Percentiles rank a stretch among this genome's conserved stretches.
phyloP scores from a whole-genome alignment of 2,888 invertebrate genomes.

The Gonocerus acuteangulatus region DNA sequence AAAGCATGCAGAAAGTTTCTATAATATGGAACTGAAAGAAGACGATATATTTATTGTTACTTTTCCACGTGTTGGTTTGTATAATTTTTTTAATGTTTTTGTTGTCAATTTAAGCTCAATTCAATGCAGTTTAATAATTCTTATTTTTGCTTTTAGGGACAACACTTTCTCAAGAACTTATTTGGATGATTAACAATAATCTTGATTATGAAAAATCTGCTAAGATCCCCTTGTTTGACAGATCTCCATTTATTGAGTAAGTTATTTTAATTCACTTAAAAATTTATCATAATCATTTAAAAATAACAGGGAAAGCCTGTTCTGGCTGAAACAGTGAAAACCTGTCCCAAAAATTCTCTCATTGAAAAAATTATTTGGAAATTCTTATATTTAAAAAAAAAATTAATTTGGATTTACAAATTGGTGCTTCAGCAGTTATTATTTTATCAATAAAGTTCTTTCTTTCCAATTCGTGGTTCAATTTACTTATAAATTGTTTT shows the following conservation, averaged over 20 bases:
- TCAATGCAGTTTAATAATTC: too few species aligned
- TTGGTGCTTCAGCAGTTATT: too few species aligned
- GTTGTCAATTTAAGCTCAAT: too few species aligned
- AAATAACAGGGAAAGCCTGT: too few species aligned
- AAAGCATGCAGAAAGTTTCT: conserved; percentile 51
- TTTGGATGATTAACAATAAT: conserved; percentile 69
- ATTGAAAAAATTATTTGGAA: too few species aligned
- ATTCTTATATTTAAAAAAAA: too few species aligned
- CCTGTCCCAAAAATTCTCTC: too few species aligned
- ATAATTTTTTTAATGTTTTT: not conserved
- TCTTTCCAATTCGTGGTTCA: too few species aligned
- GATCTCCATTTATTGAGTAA: conserved; percentile 77
- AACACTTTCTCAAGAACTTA: conserved; percentile 70
- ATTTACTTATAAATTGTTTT: too few species aligned
- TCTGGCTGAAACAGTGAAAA: too few species aligned
- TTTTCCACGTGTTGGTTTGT: conserved; percentile 62
- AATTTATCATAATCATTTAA: not conserved
- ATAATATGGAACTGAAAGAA: conserved; percentile 59
- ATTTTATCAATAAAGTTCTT: too few species aligned
- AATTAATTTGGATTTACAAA: too few species aligned
- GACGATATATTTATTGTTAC: conserved; percentile 67
- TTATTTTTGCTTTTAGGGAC: conserved; percentile 50
- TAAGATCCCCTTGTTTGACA: conserved; percentile 51
- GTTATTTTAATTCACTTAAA: conserved; percentile 39
- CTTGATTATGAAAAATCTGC: conserved; percentile 61